Conservation (phyloP, 2,797 vertebrate species). For the Lophotriccus pileatus region DNA sequence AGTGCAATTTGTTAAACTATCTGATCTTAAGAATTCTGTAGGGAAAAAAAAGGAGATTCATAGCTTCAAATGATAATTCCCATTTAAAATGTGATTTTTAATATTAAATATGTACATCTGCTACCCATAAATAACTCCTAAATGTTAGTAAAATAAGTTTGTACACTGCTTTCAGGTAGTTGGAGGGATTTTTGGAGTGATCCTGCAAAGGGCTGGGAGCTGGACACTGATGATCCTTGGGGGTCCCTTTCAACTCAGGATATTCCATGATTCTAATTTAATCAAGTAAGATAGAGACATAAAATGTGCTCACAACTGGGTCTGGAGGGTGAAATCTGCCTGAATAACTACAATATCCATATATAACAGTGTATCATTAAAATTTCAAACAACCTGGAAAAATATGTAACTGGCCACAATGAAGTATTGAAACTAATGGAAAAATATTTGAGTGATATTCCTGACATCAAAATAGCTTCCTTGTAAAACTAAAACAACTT, state of each 20-base stretch:
- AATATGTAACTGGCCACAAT: background rate
- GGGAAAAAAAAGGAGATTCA: background rate
- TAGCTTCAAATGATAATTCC: background rate
- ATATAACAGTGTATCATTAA: background rate
- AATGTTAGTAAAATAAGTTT: background rate
- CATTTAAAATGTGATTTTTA: background rate
- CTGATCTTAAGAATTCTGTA: background rate
- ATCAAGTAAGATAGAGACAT: background rate
- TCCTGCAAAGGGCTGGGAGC: background rate
- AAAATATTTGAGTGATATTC: background rate
- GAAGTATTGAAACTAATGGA: background rate
- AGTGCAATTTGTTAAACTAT: background rate
- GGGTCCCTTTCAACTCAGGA: background rate
- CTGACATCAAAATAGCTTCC: background rate
- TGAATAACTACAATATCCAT: background rate
- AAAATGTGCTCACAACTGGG: background rate
- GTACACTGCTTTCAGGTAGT: background rate
- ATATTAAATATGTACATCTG: background rate
- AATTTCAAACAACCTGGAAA: background rate
- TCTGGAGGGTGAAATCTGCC: background rate
- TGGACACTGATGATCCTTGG: background rate
- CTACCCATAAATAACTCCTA: background rate
- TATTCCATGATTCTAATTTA: background rate
- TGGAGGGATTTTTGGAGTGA: background rate
- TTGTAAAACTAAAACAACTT: background rate